A percentile compares a stretch with the other conserved stretches of the same genome.
phyloP scores from a whole-genome alignment of 2,113 vertebrate genomes.

The Malaclemys terrapin region DNA sequence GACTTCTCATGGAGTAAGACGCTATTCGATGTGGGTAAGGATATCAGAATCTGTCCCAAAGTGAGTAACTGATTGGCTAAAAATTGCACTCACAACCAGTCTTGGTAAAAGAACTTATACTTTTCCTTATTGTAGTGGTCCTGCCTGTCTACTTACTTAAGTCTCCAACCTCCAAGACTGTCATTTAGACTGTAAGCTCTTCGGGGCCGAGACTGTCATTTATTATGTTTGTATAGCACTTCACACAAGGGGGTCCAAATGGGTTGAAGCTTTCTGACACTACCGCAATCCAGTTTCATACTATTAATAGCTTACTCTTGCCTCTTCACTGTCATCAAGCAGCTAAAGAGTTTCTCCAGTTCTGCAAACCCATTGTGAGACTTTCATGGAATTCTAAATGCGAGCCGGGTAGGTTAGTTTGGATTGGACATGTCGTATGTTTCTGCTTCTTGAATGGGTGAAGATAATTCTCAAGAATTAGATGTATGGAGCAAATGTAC shows the following conservation, averaged over 20 bases:
- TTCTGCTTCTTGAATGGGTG: slow-evolving; percentile 3
- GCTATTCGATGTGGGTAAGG: slow-evolving; percentile 4
- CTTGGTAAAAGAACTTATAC: not conserved
- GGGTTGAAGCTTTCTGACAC: not conserved
- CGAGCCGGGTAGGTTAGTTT: not conserved
- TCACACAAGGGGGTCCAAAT: not conserved
- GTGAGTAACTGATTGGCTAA: slow-evolving; percentile 18
- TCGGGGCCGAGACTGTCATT: not conserved
- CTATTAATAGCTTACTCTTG: not conserved
- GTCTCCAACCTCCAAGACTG: not conserved
- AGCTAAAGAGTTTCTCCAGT: not conserved
- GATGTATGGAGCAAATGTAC: not conserved
- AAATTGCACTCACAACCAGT: slow-evolving; percentile 12
- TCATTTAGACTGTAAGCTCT: not conserved
- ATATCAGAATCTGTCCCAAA: slow-evolving; percentile 43
- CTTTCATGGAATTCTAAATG: not conserved
- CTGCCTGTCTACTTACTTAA: slow-evolving; percentile 16
- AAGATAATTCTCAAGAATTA: slow-evolving; percentile 3
- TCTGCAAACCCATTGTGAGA: not conserved
- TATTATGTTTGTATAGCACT: not conserved
- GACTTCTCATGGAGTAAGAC: not conserved
- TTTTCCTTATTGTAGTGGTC: slow-evolving; percentile 32
- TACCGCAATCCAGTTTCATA: fast-evolving
- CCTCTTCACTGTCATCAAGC: not conserved
- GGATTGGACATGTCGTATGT: not conserved